Base-by-base conservation (phyloP, 2,888 invertebrate genomes). In the Seladonia tumulorum region DNA sequence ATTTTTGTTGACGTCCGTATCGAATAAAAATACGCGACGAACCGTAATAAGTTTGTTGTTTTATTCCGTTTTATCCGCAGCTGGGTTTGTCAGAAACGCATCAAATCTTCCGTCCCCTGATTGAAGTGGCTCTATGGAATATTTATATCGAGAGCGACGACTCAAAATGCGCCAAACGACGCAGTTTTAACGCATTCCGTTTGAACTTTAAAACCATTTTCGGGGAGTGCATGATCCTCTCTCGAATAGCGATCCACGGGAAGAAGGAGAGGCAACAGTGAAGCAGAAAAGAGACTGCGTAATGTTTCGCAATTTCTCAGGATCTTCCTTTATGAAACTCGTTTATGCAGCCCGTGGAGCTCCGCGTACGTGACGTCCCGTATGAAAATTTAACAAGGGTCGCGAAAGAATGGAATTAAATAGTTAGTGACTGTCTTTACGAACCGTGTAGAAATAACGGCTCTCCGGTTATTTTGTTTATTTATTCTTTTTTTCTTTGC, bases 351-450 rank as follows among this genome's bases (percentile, higher is more conserved):
- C 60, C 53, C n/a, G 18, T 18, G 60, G 45, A 29, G 53, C 39
- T 12, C 12, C n/a, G n/a, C 63, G 73, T 76, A 47, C 82, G 68
- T 76, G 79, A 79, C 86, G 76, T 79, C 70, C 82, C 73, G 76
- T 87, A 87, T 87, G 86, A 82, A 82, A 87, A 82, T 82, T 87
- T 76, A 53, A 87, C 87, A 70, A 29, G 70, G 66, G 73, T 71
- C 75, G 75, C 87, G 76, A 74, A 82, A 87, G 82, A 87, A 87
- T 86, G 87, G 57, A 87, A 87, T 86, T 87, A 87, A 87, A 86
- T 86, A 86, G 70, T 82, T 86, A 79, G 78, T 45, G 57, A 63
- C 63, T 53, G 79, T 63, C 87, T 86, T 86, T 79, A 86, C 39
- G 87, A 79, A 60, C 45, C 49, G 68, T 22, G 72, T 60, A 39